Base-by-base conservation (phyloP, 1,140 invertebrate genomes). In the Drosophila lacertosa region DNA sequence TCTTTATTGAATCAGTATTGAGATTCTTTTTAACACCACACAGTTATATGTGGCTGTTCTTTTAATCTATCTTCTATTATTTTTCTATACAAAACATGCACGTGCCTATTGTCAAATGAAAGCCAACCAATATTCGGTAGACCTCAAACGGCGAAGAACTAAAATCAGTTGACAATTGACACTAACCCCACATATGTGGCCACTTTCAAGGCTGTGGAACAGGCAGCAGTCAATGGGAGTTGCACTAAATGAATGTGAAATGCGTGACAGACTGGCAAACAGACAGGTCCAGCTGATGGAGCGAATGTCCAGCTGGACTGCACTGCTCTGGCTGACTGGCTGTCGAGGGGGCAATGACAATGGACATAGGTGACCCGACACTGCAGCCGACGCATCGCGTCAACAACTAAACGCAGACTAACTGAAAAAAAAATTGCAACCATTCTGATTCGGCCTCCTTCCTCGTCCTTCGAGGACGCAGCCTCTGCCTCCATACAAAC, bases 351-450 rank as follows among this genome's bases (percentile, higher is more conserved):
- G 2, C 24, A n/a, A 10, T 48, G 44, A 58, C 53, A 65, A 40
- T 48, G 40, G 44, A 50, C 60, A 57, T 65, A 70, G 48, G 67
- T 70, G 62, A 44, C 18, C 48, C 15, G 50, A 29, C 50, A 47
- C 15, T 62, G 42, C 58, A 77, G 45, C 45, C 70, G 68, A 55
- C 26, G 67, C 51, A 80, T 65, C 76, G 69, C 63, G 59, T 78
- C 79, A 83, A 78, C 80, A 84, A 84, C 80, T 83, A 83, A 83
- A 72, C 80, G 76, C 66, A 74, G 64, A 83, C 74, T 77, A 70
- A 54, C 65, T 72, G 26, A 42, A 70, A 74, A 83, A 75, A 70
- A 68, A 65, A 51, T 32, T 4, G 24, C 2, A 45, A 47, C 62
- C 53, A 58, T 71, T 81, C 63, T 73, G 37, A 32, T 13, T 48